Percentiles rank a stretch among this genome's conserved stretches.
Evolutionary conservation across 2,113 vertebrate species (phyloP).

Genomic region (Pelobates fuscus): DNA sequence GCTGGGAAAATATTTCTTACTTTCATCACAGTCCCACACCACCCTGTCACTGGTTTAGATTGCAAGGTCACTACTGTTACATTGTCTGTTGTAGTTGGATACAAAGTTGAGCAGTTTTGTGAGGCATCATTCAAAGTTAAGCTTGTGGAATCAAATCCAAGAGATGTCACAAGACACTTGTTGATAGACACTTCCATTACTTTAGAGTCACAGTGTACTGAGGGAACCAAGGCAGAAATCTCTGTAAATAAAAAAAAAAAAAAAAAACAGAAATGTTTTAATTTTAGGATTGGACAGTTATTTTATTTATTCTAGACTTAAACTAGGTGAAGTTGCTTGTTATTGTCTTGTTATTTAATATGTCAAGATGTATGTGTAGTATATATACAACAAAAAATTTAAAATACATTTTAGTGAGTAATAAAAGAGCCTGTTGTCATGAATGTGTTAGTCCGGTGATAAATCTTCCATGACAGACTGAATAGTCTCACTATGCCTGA

Average conservation of each 20-base stretch:
- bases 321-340: too few species aligned
- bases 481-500: too few species aligned
- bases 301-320: background rate
- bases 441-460: too few species aligned
- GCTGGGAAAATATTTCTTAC: conserved; percentile 4
- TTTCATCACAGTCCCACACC: conserved; percentile 21
- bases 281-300: background rate
- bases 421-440: too few species aligned
- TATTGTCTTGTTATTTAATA: too few species aligned
- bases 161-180: conserved; percentile 8
- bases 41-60: conserved; percentile 6
- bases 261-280: background rate
- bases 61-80: background rate
- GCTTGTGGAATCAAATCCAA: conserved; percentile 19
- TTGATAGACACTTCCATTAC: conserved; percentile 7
- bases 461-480: too few species aligned
- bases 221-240: background rate
- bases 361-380: too few species aligned
- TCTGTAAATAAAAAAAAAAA: background rate
- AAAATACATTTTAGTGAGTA: too few species aligned
- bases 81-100: background rate
- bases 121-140: conserved; percentile 8
- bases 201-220: conserved; percentile 2
- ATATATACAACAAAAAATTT: too few species aligned
- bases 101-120: background rate